Evolutionary conservation across 2,888 invertebrate genomes (phyloP), one percentile per base, ranked within the genome.

Genomic region (Drosophila emarginata): DNA sequence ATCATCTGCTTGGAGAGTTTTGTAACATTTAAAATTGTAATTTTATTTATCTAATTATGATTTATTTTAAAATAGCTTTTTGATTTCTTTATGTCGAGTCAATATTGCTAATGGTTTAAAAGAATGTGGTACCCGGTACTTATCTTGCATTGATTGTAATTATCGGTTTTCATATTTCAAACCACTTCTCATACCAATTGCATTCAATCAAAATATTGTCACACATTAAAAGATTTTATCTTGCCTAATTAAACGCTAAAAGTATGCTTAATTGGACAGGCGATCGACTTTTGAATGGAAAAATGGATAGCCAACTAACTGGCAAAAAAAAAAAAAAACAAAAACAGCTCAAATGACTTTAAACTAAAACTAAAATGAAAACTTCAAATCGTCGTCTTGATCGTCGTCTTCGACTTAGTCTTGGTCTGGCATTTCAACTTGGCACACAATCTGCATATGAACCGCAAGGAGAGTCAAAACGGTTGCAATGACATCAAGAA

Each of bases 211-310:
- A 53, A 53, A 67, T 36, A 68, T 60, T 74, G 72, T 61, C 72
- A 76, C 79, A 61, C 50, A 72, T 51, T 69, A 61, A 84, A 63
- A 61, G 68, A 53, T 68, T 72, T 67, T 60, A 54, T 88, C 83
- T 86, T 72, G 60, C 75, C 87, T 82, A 82, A 82, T 82, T 82
- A 82, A 86, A 88, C 71, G 73, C 78, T 70, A 73, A 71, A 74
- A 67, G 66, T 74, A 71, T 73, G 70, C 88, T 88, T 82, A 82
- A 82, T 82, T 82, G 82, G 82, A 88, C 82, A 81, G 88, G 63
- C 67, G 77, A 83, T 82, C 77, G 87, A 88, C 87, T 88, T 77
- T 80, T 88, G 80, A 88, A 82, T 88, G 74, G 70, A 61, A 53
- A 65, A 65, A 51, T 32, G 54, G 61, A 86, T 58, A 57, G 36